These are phyloP conservation scores for Mythimna albipuncta DNA, from an alignment of 2,888 invertebrate genomes.

Conservation along the genomic window DNA sequence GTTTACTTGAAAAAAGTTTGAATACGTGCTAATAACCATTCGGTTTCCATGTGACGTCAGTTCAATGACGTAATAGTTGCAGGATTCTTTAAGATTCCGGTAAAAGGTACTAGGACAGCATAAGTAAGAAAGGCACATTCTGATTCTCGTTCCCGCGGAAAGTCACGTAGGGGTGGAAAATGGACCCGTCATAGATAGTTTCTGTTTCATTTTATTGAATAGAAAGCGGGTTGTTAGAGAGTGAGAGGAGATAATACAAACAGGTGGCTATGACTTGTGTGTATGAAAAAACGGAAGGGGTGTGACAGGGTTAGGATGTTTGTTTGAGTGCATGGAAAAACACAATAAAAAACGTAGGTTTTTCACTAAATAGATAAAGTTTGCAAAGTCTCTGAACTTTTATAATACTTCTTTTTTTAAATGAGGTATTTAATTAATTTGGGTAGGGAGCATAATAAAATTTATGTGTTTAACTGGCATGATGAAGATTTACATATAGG, in stretches of 20 bases:
- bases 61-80: constrained; percentile 28
- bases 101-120: constrained; percentile 32
- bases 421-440: not conserved
- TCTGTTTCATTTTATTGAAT: constrained; percentile 21
- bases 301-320: not conserved
- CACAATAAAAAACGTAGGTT: not conserved
- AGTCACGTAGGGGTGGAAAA: constrained; percentile 14
- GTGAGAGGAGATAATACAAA: constrained; percentile 3
- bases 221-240: not conserved
- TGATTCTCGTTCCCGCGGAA: not conserved
- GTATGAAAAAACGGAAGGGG: not conserved
- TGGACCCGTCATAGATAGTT: not conserved
- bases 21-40: not conserved
- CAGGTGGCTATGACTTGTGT: not conserved
- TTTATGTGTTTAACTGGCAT: not conserved
- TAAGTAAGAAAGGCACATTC: not conserved
- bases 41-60: constrained; percentile 34
- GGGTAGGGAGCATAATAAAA: not conserved
- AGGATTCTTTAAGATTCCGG: constrained; percentile 30
- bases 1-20: not conserved
- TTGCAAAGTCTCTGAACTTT: not conserved
- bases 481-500: not conserved
- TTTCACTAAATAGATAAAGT: too few species aligned
- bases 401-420: not conserved
- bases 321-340: not conserved